phyloP scores from a whole-genome alignment of 2,888 invertebrate species.

The Rambutsinella grinnellia region DNA sequence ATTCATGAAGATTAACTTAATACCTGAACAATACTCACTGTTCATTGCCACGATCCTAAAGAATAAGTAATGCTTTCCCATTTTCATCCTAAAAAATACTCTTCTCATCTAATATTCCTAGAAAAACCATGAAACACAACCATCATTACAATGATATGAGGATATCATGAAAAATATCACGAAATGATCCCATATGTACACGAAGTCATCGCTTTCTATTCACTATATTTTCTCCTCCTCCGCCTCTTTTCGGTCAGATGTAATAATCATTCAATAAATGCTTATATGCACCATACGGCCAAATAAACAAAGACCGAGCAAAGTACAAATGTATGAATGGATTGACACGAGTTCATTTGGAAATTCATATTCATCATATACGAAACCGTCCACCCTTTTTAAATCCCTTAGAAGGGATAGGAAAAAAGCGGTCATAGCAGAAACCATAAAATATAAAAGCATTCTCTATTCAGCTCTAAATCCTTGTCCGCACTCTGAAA shows the following conservation, averaged over 20 bases:
- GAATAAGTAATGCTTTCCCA: background rate
- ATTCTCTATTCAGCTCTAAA: background rate
- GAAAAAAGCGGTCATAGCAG: background rate
- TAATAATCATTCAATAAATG: constrained; percentile 44
- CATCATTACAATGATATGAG: background rate
- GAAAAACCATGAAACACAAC: too few relatives aligned
- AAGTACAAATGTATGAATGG: background rate
- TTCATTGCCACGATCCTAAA: too few relatives aligned
- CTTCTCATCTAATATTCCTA: too few relatives aligned
- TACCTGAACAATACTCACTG: background rate
- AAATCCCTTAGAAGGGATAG: constrained; percentile 12
- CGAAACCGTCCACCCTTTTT: background rate
- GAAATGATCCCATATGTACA: constrained; percentile 34
- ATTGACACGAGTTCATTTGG: background rate
- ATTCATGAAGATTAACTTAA: background rate
- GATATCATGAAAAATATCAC: background rate
- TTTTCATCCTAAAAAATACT: too few relatives aligned
- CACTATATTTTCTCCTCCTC: constrained; percentile 6
- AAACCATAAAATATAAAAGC: background rate
- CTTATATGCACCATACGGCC: constrained; percentile 14
- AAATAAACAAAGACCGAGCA: background rate
- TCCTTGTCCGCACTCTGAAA: background rate
- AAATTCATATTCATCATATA: constrained; percentile 2
- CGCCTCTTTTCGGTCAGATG: constrained; percentile 1
- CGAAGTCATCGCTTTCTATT: constrained; percentile 5